phyloP scores from a whole-genome alignment of 2,888 invertebrate genomes.

The Drosophila silvestris region DNA sequence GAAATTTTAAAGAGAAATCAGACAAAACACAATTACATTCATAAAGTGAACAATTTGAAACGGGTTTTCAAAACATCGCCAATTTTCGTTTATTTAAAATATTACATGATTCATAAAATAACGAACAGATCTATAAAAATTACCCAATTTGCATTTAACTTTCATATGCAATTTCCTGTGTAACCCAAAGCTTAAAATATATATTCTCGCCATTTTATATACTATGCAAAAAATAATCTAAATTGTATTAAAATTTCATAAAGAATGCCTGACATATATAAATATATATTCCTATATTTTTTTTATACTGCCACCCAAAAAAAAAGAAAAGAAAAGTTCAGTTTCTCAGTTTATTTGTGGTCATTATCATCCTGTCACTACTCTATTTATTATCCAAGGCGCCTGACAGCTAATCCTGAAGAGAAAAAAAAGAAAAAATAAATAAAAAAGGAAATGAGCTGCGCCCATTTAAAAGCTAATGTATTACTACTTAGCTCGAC shows the following conservation, averaged over 20 bases:
- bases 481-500: conserved; percentile 26
- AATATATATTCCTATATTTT: not conserved
- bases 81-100: not conserved
- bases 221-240: not conserved
- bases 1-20: conserved; percentile 6
- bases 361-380: not conserved
- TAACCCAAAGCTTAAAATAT: not conserved
- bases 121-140: not conserved
- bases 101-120: not conserved
- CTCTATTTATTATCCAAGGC: conserved; percentile 26
- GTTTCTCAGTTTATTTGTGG: not conserved
- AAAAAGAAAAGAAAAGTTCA: not conserved
- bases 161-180: not conserved
- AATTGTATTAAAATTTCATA: not conserved
- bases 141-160: not conserved
- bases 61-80: not conserved
- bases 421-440: not conserved
- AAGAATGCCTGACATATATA: not conserved
- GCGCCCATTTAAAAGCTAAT: conserved; percentile 46
- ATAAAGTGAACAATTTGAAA: conserved; percentile 6
- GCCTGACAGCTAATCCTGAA: conserved; percentile 32
- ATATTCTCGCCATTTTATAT: not conserved
- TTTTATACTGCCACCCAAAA: not conserved
- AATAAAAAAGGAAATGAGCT: conserved; percentile 22
- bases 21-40: conserved; percentile 15